Conservation (phyloP, 2,888 invertebrate species). For the Acholoe squamosa region DNA sequence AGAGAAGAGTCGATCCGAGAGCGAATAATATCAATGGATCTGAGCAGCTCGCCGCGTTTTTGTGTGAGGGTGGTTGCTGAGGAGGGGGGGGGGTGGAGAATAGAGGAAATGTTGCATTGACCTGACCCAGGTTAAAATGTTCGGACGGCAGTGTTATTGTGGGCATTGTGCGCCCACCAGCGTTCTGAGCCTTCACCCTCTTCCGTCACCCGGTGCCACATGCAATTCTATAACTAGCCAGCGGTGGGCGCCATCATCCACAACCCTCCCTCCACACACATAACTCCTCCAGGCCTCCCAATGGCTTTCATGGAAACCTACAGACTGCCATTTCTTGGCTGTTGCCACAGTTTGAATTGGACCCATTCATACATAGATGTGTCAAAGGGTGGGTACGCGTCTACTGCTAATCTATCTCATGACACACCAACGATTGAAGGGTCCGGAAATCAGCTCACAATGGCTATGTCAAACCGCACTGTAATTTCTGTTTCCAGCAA, state of each 20-base stretch:
- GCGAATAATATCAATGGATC: not conserved
- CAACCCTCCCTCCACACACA: not conserved
- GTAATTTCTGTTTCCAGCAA: not conserved
- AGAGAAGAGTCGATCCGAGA: constrained; percentile 5
- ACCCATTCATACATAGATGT: not conserved
- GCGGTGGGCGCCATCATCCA: not conserved
- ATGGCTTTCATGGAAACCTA: not conserved
- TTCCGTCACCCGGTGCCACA: constrained; percentile 8
- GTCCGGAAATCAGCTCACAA: constrained; percentile 30
- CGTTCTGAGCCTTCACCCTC: not conserved
- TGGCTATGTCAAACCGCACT: not conserved
- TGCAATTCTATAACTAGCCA: constrained; percentile 29
- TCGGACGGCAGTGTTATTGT: constrained; percentile 44
- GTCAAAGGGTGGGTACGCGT: not conserved
- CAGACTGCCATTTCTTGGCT: constrained; percentile 1
- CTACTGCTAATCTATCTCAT: constrained; percentile 1
- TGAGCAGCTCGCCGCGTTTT: not conserved
- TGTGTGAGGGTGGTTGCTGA: too few species aligned
- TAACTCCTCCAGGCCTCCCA: not conserved
- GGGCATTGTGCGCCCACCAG: constrained; percentile 20
- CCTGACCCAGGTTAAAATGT: constrained; percentile 41
- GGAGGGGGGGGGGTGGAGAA: too few species aligned
- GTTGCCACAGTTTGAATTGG: constrained; percentile 21
- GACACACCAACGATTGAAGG: not conserved
- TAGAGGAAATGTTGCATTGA: constrained; percentile 15